Percentiles rank a stretch among this genome's conserved stretches.
Conservation (phyloP, 2,797 vertebrate species). For the Spea hammondii region DNA sequence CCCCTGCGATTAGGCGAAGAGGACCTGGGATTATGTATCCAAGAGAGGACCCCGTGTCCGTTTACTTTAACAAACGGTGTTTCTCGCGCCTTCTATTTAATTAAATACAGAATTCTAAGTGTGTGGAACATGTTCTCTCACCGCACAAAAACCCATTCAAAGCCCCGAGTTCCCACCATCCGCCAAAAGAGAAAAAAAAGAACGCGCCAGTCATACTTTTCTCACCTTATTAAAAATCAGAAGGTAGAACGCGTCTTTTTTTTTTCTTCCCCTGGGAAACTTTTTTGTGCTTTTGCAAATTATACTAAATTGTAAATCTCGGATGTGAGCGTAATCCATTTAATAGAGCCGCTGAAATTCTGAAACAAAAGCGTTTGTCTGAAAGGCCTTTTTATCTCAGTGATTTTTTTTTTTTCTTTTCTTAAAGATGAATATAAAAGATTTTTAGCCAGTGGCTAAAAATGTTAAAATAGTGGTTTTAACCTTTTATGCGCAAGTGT, state of each 20-base stretch:
- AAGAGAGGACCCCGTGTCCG: too few species aligned
- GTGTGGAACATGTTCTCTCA: not conserved
- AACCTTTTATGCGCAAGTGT: too few species aligned
- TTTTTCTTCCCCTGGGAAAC: not conserved
- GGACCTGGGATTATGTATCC: too few species aligned
- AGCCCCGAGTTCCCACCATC: not conserved
- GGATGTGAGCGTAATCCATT: constrained; percentile 15
- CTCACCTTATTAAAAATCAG: not conserved
- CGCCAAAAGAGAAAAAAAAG: not conserved
- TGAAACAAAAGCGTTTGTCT: constrained; percentile 1
- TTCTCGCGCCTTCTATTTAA: not conserved
- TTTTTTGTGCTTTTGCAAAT: not conserved
- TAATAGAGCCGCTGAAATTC: constrained; percentile 19
- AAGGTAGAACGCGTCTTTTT: not conserved
- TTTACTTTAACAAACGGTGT: not conserved
- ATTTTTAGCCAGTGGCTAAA: not conserved
- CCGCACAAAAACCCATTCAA: not conserved
- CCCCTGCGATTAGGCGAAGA: too few species aligned
- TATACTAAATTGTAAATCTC: constrained; percentile 2
- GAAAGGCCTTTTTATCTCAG: not conserved
- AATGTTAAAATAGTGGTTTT: too few species aligned
- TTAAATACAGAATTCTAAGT: not conserved
- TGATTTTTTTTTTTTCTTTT: not conserved
- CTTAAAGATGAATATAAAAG: not conserved
- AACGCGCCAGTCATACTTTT: not conserved